Evolutionary conservation across 2,888 invertebrate species (phyloP).

Genomic region (Cecidostiba fungosa): DNA sequence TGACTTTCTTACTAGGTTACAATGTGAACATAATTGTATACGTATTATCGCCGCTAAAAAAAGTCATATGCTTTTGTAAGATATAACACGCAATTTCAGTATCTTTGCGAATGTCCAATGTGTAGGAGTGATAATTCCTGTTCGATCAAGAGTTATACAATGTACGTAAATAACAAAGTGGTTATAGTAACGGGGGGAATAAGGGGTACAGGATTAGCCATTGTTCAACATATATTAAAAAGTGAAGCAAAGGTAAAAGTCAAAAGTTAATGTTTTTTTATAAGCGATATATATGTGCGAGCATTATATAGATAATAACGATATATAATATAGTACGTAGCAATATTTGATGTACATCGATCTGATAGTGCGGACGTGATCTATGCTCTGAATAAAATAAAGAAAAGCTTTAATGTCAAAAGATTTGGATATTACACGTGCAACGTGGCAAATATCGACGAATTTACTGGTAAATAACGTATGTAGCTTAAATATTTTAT

Average conservation of each 20-base stretch:
- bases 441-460: conserved; percentile 80
- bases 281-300: not conserved
- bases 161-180: not conserved
- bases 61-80: no score
- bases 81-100: not conserved
- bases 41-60: no score
- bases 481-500: no score
- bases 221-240: conserved; percentile 80
- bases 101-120: not conserved
- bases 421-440: conserved; percentile 81
- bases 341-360: conserved; percentile 77
- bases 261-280: not conserved
- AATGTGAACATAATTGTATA: no score
- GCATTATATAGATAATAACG: no score
- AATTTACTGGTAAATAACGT: conserved; percentile 78
- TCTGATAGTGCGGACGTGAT: conserved; percentile 78
- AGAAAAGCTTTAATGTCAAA: conserved; percentile 79
- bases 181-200: conserved; percentile 82
- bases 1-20: no score
- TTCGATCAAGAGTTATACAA: not conserved
- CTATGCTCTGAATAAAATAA: conserved; percentile 74
- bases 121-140: not conserved
- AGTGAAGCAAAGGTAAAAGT: conserved; percentile 76
- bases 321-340: conserved; percentile 69
- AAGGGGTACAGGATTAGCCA: conserved; percentile 81